Evolutionary conservation across 1,140 invertebrate species (phyloP).

Genomic region (Pissodes strobi): DNA sequence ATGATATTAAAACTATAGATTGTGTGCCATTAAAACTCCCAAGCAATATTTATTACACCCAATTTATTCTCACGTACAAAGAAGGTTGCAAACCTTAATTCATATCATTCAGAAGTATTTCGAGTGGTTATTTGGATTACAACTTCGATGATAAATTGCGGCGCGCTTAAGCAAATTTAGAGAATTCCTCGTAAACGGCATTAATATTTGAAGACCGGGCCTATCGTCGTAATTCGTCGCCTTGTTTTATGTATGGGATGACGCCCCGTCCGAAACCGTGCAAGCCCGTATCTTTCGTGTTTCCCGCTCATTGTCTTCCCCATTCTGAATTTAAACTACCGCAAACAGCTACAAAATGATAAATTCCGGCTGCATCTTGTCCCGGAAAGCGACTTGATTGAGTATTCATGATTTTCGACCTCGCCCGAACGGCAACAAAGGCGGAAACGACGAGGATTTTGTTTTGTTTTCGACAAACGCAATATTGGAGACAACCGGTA

Average conservation of each 20-base stretch:
- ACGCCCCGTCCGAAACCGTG: conserved; percentile 12
- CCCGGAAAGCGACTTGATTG: conserved; percentile 9
- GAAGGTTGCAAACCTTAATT: no score
- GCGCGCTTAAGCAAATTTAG: conserved; percentile 7
- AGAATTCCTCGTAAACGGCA: no score
- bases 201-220: conserved; percentile 16
- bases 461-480: no score
- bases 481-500: no score
- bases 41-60: no score
- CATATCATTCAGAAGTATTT: no score
- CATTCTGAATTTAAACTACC: conserved; percentile 26
- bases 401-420: conserved; percentile 30
- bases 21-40: no score
- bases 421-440: no score
- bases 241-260: conserved; percentile 25
- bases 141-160: conserved; percentile 18
- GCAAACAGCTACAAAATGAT: conserved; percentile 20
- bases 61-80: no score
- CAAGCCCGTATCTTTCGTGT: conserved; percentile 26
- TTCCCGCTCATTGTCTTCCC: conserved; percentile 24
- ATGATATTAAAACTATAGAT: no score
- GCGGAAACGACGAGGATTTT: no score
- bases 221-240: conserved; percentile 21
- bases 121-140: background rate
- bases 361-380: conserved; percentile 22